phyloP scores from a whole-genome alignment of 1,140 invertebrate genomes.

The Plodia interpunctella region DNA sequence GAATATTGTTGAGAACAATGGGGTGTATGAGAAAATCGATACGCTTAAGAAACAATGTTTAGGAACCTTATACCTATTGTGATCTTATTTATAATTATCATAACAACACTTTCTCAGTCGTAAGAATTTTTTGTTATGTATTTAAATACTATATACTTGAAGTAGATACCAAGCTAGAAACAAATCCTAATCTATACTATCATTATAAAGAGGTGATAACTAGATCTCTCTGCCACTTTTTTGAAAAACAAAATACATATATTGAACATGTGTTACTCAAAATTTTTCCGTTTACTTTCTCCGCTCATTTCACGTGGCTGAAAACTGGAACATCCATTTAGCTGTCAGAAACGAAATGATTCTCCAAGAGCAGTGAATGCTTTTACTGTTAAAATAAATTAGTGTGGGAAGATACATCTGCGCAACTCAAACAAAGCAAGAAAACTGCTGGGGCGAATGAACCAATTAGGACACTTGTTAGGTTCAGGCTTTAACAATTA shows the following conservation, averaged over 20 bases:
- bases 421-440: not conserved
- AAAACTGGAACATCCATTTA: slow-evolving; percentile 2
- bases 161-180: not conserved
- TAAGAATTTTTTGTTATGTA: too few relatives aligned
- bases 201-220: too few relatives aligned
- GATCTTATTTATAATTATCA: too few relatives aligned
- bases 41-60: not conserved
- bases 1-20: not conserved
- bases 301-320: not conserved
- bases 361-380: not conserved
- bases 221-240: not conserved
- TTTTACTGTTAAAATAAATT: not conserved
- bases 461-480: not conserved
- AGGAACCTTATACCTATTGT: not conserved
- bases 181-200: too few relatives aligned
- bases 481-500: not conserved
- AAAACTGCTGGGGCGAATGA: not conserved
- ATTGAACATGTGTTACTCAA: too few relatives aligned
- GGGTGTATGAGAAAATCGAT: not conserved
- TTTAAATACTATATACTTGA: too few relatives aligned
- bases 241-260: not conserved
- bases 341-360: slow-evolving; percentile 1
- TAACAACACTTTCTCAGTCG: too few relatives aligned
- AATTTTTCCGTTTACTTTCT: not conserved
- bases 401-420: slow-evolving; percentile 1